These are phyloP conservation scores for Sus scrofa DNA, from an alignment of 2,113 vertebrate species.

Conservation along the genomic window T2T-Sscrofa CM000817.6:91611501-91612000, in stretches of 20 bases:
- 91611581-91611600: constrained; percentile 15
- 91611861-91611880: neutral
- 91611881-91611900: neutral
- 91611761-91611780: neutral
- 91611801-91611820: constrained; percentile 3
- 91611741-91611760: neutral
- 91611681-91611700: constrained; percentile 8
- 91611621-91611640: neutral
- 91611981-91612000: neutral
- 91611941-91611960: neutral
- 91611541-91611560: neutral
- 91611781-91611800: neutral
- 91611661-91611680: neutral
- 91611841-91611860: constrained; percentile 40
- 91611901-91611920: neutral
- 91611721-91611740: neutral
- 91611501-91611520: neutral
- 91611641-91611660: neutral
- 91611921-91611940: neutral
- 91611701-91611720: neutral
- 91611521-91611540: neutral
- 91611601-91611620: neutral
- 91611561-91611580: neutral
- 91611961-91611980: neutral
- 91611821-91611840: neutral